phyloP scores from a whole-genome alignment of 2,113 vertebrate species.

The mouse (Mus musculus) region DNA sequence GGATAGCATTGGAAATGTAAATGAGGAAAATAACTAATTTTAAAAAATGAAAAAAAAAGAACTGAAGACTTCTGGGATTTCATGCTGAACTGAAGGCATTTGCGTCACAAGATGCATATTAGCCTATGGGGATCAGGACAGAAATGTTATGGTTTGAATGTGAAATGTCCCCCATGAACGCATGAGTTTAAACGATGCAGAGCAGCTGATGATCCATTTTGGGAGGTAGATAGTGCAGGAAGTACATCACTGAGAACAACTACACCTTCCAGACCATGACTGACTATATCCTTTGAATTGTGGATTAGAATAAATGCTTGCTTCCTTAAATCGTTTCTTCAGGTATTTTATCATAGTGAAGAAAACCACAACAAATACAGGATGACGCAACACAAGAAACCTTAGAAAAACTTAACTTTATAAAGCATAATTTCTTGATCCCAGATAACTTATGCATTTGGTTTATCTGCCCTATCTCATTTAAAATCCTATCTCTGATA shows the following conservation, averaged over 20 bases:
- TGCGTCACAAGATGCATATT: not conserved
- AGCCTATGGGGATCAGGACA: not conserved
- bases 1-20: too few species aligned
- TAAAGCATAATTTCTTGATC: not conserved
- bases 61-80: not conserved
- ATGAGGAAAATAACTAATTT: too few species aligned
- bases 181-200: not conserved
- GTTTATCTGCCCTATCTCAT: not conserved
- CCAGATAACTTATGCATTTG: not conserved
- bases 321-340: not conserved
- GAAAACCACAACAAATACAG: not conserved
- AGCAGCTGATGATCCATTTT: too few species aligned
- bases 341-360: not conserved
- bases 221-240: too few species aligned
- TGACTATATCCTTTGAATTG: not conserved
- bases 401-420: not conserved
- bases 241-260: not conserved
- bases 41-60: too few species aligned
- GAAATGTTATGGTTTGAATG: not conserved
- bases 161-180: not conserved
- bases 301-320: not conserved
- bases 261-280: not conserved
- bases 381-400: not conserved
- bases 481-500: slow-evolving; percentile 14
- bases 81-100: not conserved